Evolutionary conservation across 2,888 invertebrate genomes (phyloP), one percentile per base, ranked within the genome.

Genomic region (Patella depressa): DNA sequence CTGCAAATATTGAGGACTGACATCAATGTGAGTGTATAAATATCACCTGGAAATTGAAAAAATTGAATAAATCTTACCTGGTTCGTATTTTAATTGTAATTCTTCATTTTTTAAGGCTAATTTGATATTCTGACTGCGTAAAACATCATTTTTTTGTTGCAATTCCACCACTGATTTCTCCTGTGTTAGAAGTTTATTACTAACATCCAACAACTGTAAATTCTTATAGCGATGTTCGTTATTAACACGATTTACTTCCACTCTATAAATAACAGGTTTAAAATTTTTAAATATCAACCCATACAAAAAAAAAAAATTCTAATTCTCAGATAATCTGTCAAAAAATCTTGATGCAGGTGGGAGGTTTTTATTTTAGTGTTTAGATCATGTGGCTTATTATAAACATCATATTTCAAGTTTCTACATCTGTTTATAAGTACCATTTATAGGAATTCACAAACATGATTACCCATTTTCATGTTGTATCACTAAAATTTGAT

Each of bases 1-100:
- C 45, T 45, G 45, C 45, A 45, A 45, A 45, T 45, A 45, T 45
- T 45, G 45, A 7, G 45, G 45, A 45, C 45, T 45, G 45, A 45
- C 45, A 45, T 45, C 45, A 9, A 45, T 45, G 45, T 9, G 9
- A 9, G 45, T 45, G 45, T 45, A 9, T 45, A 45, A 45, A 45
- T 45, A 5, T 9, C 7, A 45, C 45, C 45, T 9, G 45, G 45
- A 45, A 45, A 9, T 7, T 9, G 9, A 45, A 45, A 29, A 45
- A 45, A 7, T 45, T 45, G 45, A 45, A 7, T 0, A 45, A 45
- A 45, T 45, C 77, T 53, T 80, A 87, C 88, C 88, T 78, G 88
- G 88, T 71, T 87, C 87, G 81, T 86, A 86, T 83, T 88, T 87
- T 53, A 82, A 71, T 69, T 82, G 81, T 15, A 87, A 71, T 65